Evolutionary conservation across 92 coral and sea anemone species (phyloP), one percentile per base, ranked within the genome.

Genomic region (Actinostola sp.): DNA sequence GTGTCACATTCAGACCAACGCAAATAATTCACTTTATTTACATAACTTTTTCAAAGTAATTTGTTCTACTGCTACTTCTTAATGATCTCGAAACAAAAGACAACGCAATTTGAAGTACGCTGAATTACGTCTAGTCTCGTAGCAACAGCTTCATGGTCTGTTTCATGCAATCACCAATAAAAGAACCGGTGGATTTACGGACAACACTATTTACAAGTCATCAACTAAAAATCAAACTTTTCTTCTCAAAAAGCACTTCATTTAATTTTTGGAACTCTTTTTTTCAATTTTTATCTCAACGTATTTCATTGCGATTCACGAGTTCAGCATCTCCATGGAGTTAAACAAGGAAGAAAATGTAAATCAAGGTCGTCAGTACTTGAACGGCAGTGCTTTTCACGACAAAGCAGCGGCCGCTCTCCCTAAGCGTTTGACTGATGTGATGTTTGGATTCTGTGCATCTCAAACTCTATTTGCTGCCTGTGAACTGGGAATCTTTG

Each of bases 401-500:
- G 58, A 16, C 9, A 12, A 34, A 14, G 19, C 1, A n/a, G n/a
- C 61, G 2, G 29, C 57, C 6, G 36, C 74, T 8, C 49, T 84
- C 35, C 89, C 84, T 1, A 41, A 39, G 29, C 67, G 54, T 14
- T 28, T 84, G 23, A 38, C 73, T 30, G 73, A 84, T 16, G 4
- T 79, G 9, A 59, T 79, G 81, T 72, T 64, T 42, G 86, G 81
- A 2, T 79, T 78, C 34, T 81, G 82, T 8, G 86, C 65, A 23
- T 78, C 81, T 24, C 63, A 79, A 43, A 41, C 72, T 0, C 48
- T 84, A 5, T 71, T 84, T 35, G 58, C 85, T 19, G 81, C 85
- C 30, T 78, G 85, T 66, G 85, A 84, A 42, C 61, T 84, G 36
- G 89, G 85, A 16, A 72, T 84, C 23, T 84, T 84, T 49, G 89